Evolutionary conservation across 2,797 vertebrate species (phyloP).

Genomic region (Halcyon leucocephala): DNA sequence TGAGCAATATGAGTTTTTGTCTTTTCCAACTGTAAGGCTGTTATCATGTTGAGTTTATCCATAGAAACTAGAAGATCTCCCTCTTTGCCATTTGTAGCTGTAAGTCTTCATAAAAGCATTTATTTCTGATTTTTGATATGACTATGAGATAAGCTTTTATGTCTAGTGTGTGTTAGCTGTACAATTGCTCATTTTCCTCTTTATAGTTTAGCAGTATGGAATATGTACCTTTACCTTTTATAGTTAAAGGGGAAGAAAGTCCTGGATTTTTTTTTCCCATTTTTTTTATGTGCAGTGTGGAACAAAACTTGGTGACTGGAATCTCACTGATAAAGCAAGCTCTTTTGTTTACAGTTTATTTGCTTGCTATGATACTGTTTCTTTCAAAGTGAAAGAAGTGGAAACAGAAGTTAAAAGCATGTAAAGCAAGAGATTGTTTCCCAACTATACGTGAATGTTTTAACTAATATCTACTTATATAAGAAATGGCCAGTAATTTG

Average conservation of each 20-base stretch:
- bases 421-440: background rate
- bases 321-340: background rate
- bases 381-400: background rate
- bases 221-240: background rate
- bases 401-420: background rate
- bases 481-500: background rate
- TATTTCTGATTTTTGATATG: background rate
- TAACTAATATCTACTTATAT: background rate
- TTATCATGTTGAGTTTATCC: background rate
- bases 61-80: background rate
- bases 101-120: background rate
- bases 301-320: background rate
- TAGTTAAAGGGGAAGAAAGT: background rate
- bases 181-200: background rate
- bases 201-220: background rate
- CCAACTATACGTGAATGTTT: background rate
- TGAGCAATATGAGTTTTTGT: background rate
- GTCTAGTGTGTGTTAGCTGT: rapidly evolving
- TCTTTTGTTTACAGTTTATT: background rate
- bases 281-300: background rate
- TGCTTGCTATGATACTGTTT: background rate
- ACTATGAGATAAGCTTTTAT: background rate
- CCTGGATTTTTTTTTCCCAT: rapidly evolving
- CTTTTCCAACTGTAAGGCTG: background rate
- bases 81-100: background rate